Evolutionary conservation across 2,797 vertebrate genomes (phyloP), one percentile per base, ranked within the genome.

Genomic region (Lutjanus campechanus): DNA sequence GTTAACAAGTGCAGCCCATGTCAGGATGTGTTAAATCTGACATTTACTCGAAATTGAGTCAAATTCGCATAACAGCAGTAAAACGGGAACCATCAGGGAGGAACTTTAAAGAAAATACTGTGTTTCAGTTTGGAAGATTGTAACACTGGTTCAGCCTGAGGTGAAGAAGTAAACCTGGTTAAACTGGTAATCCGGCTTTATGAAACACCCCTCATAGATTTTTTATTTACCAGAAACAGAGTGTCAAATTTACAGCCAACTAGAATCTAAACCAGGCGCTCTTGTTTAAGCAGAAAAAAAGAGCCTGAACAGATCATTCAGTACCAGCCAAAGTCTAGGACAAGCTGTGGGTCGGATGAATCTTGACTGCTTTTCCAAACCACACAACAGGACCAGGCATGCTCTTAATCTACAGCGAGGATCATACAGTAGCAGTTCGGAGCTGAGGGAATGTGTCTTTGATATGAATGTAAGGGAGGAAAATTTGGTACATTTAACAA

Each of bases 401-500:
- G 54, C 41, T 68, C 71, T 77, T 54, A 16, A 44, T 49, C 51
- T 22, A 47, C 20, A 65, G 62, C 3, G 43, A 80, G 29, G 76
- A 46, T 68, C 73, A 16, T n/a, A 59, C 50, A 59, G 58, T 58
- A 60, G 73, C 77, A 68, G 56, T 22, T 59, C 44, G 22, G 73
- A 77, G 58, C 61, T 72, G 75, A 77, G 80, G 82, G 64, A 89
- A 86, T 53, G 72, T 69, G 70, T 81, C 25, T 79, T 78, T 79
- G 78, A 81, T 61, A 78, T 91, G 85, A 93, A 89, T 92, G 91
- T 93, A 86, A 51, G 16, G 64, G 66, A 76, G 49, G 68, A 70
- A 56, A 66, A 69, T 67, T 46, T 41, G 55, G 41, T 63, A 64
- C 17, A 58, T 19, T 49, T 17, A 51, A 77, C 44, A 69, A 59